Conservation (phyloP, 2,113 vertebrate species). For the Elanoides forficatus region DNA sequence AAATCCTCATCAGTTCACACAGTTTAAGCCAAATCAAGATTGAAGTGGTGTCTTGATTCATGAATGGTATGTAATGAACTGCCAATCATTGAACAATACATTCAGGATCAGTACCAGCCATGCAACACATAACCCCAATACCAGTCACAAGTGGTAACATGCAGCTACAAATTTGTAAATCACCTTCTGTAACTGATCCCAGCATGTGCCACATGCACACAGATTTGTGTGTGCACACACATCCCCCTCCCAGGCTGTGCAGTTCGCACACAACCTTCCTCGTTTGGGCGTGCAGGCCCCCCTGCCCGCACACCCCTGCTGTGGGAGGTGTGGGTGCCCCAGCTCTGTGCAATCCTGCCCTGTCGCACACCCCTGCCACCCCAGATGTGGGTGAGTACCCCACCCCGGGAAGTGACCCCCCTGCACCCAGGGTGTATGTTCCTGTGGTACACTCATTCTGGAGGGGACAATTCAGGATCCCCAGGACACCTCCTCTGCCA, state of each 20-base stretch:
- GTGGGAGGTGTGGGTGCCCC: not conserved
- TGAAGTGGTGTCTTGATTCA: not conserved
- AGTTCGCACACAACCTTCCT: fast-evolving
- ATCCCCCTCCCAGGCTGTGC: not conserved
- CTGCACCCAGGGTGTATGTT: not conserved
- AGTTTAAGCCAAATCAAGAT: not conserved
- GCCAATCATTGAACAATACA: not conserved
- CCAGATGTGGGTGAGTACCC: too few relatives aligned
- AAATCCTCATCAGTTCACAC: not conserved
- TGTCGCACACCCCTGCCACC: too few relatives aligned
- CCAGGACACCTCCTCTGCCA: not conserved
- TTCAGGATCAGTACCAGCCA: not conserved
- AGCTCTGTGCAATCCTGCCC: not conserved
- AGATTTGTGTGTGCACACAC: not conserved
- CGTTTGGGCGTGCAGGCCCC: fast-evolving
- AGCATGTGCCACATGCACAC: not conserved
- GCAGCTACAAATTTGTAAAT: not conserved
- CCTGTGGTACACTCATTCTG: not conserved
- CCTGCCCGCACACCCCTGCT: not conserved
- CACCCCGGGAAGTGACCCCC: not conserved
- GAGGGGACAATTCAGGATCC: not conserved
- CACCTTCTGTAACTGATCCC: not conserved
- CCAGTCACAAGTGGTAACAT: not conserved
- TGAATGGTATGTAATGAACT: not conserved
- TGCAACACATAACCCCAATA: not conserved